A percentile compares a stretch with the other conserved stretches of the same genome.
Evolutionary conservation across 2,797 vertebrate genomes (phyloP).

Genomic region (Gallinago stenura): DNA sequence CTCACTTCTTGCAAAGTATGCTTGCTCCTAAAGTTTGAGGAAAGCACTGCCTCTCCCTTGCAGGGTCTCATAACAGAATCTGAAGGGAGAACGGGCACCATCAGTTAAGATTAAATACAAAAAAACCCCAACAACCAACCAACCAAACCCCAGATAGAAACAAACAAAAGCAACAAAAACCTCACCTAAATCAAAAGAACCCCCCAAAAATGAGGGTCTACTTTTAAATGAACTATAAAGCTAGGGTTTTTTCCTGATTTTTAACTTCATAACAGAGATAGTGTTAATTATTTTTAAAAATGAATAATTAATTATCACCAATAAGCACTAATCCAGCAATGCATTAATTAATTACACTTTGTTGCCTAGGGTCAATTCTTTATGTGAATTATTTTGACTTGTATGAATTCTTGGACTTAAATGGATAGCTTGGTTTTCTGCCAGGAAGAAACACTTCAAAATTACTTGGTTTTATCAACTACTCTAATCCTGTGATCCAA

Average conservation of each 20-base stretch:
- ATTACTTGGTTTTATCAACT: background rate
- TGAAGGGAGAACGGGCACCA: background rate
- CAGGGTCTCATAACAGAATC: background rate
- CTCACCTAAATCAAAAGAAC: background rate
- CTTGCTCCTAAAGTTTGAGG: background rate
- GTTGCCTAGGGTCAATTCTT: background rate
- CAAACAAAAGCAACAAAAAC: background rate
- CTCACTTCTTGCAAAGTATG: background rate
- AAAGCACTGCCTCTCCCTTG: background rate
- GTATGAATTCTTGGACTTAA: background rate
- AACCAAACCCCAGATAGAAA: background rate
- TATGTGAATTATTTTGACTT: background rate
- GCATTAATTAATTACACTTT: background rate
- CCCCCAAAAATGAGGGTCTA: rapidly evolving
- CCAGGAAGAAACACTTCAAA: background rate
- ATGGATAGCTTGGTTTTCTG: background rate
- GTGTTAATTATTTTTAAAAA: background rate
- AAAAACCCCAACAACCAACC: too few relatives aligned
- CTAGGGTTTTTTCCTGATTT: background rate
- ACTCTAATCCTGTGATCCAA: background rate
- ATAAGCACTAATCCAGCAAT: background rate
- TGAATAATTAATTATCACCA: background rate
- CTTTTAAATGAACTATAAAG: background rate
- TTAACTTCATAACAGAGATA: background rate
- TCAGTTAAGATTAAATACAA: background rate